Evolutionary conservation across 2,888 invertebrate species (phyloP).

Genomic region (Hydraecia micacea): DNA sequence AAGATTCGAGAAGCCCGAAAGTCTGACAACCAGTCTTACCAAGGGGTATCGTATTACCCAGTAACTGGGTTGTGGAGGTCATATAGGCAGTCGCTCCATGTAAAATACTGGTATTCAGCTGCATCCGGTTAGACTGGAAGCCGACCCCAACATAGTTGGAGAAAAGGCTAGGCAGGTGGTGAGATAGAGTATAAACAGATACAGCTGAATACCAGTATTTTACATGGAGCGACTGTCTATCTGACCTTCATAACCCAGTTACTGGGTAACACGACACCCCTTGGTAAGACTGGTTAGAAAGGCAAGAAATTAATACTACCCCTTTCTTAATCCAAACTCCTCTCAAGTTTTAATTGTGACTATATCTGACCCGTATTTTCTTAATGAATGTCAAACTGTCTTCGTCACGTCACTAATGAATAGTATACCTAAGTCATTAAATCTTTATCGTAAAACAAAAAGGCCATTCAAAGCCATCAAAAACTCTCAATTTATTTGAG

Average conservation of each 20-base stretch:
- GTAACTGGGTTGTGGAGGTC: too few species aligned
- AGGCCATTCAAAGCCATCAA: constrained; percentile 9
- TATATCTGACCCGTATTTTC: neutral
- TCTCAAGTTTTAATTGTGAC: too few species aligned
- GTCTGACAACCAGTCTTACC: too few species aligned
- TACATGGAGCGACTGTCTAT: neutral
- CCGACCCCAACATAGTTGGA: too few species aligned
- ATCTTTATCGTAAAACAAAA: constrained; percentile 4
- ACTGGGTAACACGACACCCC: neutral
- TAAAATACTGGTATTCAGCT: too few species aligned
- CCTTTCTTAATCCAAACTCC: neutral
- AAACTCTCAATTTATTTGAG: constrained; percentile 9
- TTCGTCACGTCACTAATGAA: too few species aligned
- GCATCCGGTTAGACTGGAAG: too few species aligned
- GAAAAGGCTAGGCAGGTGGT: too few species aligned
- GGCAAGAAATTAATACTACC: neutral
- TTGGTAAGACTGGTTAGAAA: neutral
- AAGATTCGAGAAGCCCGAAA: too few species aligned
- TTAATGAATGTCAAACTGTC: neutral
- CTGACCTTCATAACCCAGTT: neutral
- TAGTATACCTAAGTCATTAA: neutral
- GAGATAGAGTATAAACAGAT: neutral
- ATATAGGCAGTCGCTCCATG: too few species aligned
- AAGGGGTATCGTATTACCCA: too few species aligned
- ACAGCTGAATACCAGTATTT: neutral